Evolutionary conservation across 2,888 invertebrate genomes (phyloP).

Genomic region (Strigamia maritima): DNA sequence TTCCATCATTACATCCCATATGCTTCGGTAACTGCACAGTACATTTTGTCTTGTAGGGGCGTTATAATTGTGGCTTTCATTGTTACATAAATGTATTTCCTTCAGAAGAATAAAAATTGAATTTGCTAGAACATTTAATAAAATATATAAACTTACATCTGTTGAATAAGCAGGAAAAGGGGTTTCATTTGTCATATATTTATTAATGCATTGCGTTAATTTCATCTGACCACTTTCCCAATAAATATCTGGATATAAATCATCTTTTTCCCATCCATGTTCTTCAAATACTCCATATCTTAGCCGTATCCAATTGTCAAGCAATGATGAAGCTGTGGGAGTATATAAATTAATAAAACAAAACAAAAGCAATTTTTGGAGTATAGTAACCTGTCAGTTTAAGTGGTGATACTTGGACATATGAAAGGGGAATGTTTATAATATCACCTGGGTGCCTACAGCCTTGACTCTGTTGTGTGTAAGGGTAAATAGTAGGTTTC

Average conservation of each 20-base stretch:
- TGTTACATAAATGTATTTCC: conserved; percentile 1
- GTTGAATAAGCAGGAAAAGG: neutral
- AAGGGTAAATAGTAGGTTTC: neutral
- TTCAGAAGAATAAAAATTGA: neutral
- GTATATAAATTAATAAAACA: neutral
- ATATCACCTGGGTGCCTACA: neutral
- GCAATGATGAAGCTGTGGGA: neutral
- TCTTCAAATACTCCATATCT: conserved; percentile 1
- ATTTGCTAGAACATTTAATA: neutral
- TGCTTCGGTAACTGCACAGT: neutral
- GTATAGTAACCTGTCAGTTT: neutral
- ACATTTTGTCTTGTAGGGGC: conserved; percentile 22
- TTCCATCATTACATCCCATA: neutral
- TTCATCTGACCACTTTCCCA: conserved; percentile 8
- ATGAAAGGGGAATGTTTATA: neutral
- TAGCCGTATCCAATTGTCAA: neutral
- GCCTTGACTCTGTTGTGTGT: neutral
- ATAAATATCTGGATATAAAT: neutral
- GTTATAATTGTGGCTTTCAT: neutral
- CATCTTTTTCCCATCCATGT: neutral
- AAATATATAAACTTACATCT: neutral
- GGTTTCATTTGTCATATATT: neutral
- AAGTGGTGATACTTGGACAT: neutral
- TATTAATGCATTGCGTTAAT: neutral
- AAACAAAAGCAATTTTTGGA: neutral